Evolutionary conservation across 1,140 invertebrate species (phyloP), one percentile per base, ranked within the genome.

Genomic region (Maniola jurtina): DNA sequence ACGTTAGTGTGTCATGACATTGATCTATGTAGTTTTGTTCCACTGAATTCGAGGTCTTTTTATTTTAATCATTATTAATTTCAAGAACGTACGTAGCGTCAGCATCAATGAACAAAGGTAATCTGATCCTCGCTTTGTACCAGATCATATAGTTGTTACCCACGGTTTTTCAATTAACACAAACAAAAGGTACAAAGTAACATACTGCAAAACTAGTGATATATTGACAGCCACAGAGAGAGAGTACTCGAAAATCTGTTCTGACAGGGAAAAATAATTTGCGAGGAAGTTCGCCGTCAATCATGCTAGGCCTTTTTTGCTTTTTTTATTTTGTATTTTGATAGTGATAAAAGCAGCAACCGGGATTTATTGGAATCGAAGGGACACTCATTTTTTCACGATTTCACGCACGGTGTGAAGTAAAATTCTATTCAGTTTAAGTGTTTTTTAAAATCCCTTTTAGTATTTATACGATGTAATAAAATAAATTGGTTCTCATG

Each of bases 221-320:
- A 45, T 45, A 45, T n/a, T 45, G 42, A 45, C 42, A 45, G 42
- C 25, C 4, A 25, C 10, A 45, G 9, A 13, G 5, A 45, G 5
- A 13, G 42, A 9, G 42, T 13, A n/a, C 42, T 13, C 42, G 5
- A 38, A 45, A 45, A 45, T 45, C 42, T 45, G 42, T 0, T 45
- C 42, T 45, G 42, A 45, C 42, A 45, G 42, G 6, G 42, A 45
- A 13, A 45, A 45, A 45, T 45, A 45, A 38, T 45, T 45, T 45
- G 42, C 13, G 9, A 45, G 42, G 42, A 6, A 1, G 42, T 45
- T 45, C 42, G 9, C 13, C 9, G 9, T 45, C 13, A 45, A 45
- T 45, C 42, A 45, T 45, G 42, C 42, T 45, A 38, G 7, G 7
- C 7, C 10, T 38, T 38, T n/a, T n/a, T n/a, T n/a, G n/a, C n/a